Base-by-base conservation (phyloP, 2,888 invertebrate genomes). In the Plagiodera versicolora region DNA sequence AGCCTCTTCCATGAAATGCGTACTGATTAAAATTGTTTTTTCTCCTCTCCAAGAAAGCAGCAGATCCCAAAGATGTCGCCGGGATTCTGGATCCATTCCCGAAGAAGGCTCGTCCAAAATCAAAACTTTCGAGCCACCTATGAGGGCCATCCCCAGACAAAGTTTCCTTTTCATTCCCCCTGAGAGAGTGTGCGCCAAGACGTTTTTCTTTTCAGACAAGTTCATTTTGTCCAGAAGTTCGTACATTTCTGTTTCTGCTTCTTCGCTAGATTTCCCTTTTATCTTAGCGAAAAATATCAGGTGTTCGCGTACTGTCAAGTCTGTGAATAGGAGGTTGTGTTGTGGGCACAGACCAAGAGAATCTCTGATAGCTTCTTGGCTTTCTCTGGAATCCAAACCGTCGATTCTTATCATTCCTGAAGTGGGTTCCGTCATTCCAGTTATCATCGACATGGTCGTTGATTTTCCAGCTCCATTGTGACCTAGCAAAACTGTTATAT, bases 1-100 rank as follows among this genome's bases (percentile, higher is more conserved):
- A 2, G 95, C 95, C 79, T 97, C 96, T 80, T 96, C 96, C 95
- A 97, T 95, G 79, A 92, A 93, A 81, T 97, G 96, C 0, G 96
- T 96, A 11, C 93, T 92, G 53, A 97, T 85, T 11, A 97, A 80
- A 68, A 96, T 90, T 0, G 95, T 94, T 68, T 91, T 88, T 1
- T 86, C 82, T 60, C 88, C 69, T 20, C 74, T 69, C 70, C 80
- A 81, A 81, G 84, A 82, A 69, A 90, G 84, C 72, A 95, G 81
- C 63, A 95, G 83, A 75, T 95, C 91, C 96, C 96, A 96, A 54
- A 95, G 86, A 62, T 91, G 89, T 53, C 95, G 84, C 45, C 95
- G 84, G 1, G 94, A 92, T 76, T 94, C 91, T 1, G 95, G 93
- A 80, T 96, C 96, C 75, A 96, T 87, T 5, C 96, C 96, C 0